Evolutionary conservation across 2,797 vertebrate species (phyloP).

Genomic region (Esox lucius): DNA sequence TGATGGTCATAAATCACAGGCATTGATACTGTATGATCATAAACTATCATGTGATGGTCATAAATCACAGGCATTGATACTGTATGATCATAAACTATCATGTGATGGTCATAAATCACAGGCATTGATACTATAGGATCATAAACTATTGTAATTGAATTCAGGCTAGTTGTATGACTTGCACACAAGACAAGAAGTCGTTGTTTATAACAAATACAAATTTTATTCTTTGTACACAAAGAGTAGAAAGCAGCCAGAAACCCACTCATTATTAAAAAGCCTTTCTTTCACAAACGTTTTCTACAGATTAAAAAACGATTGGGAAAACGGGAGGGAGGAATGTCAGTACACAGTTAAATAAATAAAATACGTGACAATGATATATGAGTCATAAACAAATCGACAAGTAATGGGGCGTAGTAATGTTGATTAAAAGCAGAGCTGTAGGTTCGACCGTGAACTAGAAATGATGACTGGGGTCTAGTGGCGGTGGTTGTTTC

Average conservation of each 20-base stretch:
- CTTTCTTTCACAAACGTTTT: conserved; percentile 64
- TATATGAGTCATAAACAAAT: conserved; percentile 35
- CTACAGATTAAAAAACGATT: conserved; percentile 72
- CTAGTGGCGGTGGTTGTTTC: neutral
- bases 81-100: conserved; percentile 29
- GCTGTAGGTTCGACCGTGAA: conserved; percentile 36
- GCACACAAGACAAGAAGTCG: conserved; percentile 38
- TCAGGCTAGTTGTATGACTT: conserved; percentile 30
- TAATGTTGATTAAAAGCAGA: conserved; percentile 47
- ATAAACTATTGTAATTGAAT: conserved; percentile 42
- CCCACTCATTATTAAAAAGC: conserved; percentile 75
- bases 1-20: neutral
- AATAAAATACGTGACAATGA: conserved; percentile 36
- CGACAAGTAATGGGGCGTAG: conserved; percentile 65
- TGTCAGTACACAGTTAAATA: conserved; percentile 52
- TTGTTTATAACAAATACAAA: conserved; percentile 85
- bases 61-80: conserved; percentile 17
- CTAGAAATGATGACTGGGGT: conserved; percentile 4
- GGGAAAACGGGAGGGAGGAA: conserved; percentile 55
- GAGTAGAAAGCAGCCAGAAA: conserved; percentile 80
- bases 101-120: conserved; percentile 6
- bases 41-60: conserved; percentile 30
- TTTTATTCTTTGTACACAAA: conserved; percentile 81
- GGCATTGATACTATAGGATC: conserved; percentile 24
- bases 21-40: conserved; percentile 26